Evolutionary conservation across 2,113 vertebrate genomes (phyloP), one percentile per base, ranked within the genome.

Genomic region (Myiozetetes cayanensis): DNA sequence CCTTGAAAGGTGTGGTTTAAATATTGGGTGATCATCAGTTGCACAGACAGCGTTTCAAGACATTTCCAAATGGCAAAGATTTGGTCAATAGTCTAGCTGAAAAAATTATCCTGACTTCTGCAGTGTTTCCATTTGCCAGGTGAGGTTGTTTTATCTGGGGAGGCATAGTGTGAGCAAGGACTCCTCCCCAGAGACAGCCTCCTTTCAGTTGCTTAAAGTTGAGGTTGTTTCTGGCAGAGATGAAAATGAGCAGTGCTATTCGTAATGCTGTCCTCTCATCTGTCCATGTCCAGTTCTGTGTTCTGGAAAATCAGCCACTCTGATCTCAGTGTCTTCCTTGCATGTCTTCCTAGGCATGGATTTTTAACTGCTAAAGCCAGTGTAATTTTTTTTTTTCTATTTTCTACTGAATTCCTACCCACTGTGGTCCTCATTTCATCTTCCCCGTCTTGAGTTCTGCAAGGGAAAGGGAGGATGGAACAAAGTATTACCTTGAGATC

Each of bases 291-390:
- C 41, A 49, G 53, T 72, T 93, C 83, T 94, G 80, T 90, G 86
- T 81, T 75, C 76, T 89, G 94, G 92, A 96, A 96, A 90, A 93
- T 93, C 89, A 94, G 92, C 92, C 88, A 91, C 86, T 94, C 90
- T 87, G 83, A 85, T 95, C 90, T 93, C 89, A 44, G 1, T 65
- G 43, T 93, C 84, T 91, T 95, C 68, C 73, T 91, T 93, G 90
- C 85, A 88, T 92, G 82, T 95, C 92, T 90, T 81, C 62, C 85
- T 85, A 94, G 95, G 87, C 84, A 77, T 87, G 74, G 28, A 19
- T 59, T 93, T 89, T 82, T 55, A 66, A 39, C 70, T 83, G 83
- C 35, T 61, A 58, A 89, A 90, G n/a, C 12, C 47, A 62, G 19
- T 65, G 10, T 89, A 30, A 12, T 81, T 79, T 87, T 80, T 83